Base-by-base conservation (phyloP, 2,888 invertebrate genomes). In the Drosophila diplacantha region DNA sequence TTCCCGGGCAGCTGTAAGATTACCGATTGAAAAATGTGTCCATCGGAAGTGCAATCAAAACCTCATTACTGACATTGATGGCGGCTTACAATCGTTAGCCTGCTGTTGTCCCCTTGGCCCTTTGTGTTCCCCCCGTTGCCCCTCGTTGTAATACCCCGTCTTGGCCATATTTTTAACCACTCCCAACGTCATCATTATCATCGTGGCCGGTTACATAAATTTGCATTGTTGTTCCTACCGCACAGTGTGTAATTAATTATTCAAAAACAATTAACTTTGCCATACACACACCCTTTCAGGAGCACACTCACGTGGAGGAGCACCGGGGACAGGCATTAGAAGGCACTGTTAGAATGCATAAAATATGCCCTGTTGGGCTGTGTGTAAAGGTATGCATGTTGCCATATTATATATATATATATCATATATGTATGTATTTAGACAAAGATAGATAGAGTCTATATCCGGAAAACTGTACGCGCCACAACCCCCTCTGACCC, bases 261-360 rank as follows among this genome's bases (percentile, higher is more conserved):
- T 79, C 59, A 76, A 74, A 69, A 76, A 76, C 74, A 79, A 76
- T 76, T 80, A 76, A 80, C 68, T 68, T 65, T 72, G 55, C 53
- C 51, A 29, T 16, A 29, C 38, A 46, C 32, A 39, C 18, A 41
- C 26, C 29, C 54, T 4, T 20, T 4, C 29, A 29, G 29, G 29
- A 29, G 12, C 24, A 22, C 4, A 60, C 24, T 18, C 4, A 60
- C 18, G n/a, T 11, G 12, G 14, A 32, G 31, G 14, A 32, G 31
- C 53, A 60, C 9, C 26, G 47, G 34, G 60, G 57, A 60, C 51
- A 38, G 61, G 50, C 69, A 64, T 49, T 59, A 59, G 61, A 49
- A 62, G 44, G 69, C 75, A 75, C 75, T 60, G 65, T 78, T 75
- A 66, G 73, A 78, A 69, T 69, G 78, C 72, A 77, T 44, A 61